phyloP scores from a whole-genome alignment of 2,888 invertebrate species.

The Chrysopilus asiliformis region DNA sequence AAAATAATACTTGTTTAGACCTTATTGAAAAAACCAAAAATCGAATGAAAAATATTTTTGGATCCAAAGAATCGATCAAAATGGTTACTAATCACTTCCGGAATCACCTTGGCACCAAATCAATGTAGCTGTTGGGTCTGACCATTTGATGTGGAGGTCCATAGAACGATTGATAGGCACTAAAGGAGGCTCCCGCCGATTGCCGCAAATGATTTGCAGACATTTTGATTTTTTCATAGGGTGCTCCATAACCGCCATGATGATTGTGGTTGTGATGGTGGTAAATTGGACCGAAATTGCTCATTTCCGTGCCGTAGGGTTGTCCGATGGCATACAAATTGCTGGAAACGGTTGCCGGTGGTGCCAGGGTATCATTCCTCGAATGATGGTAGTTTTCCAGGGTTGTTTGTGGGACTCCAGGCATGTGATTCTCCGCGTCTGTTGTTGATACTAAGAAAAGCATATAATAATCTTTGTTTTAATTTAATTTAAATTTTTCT shows the following conservation, averaged over 20 bases:
- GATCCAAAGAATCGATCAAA: too few species aligned
- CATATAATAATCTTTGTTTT: neutral
- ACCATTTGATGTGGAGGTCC: slow-evolving; percentile 12
- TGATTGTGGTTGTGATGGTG: slow-evolving; percentile 30
- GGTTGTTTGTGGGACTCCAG: slow-evolving; percentile 6
- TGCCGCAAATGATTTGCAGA: slow-evolving; percentile 17
- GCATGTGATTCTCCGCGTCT: slow-evolving; percentile 7
- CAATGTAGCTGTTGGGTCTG: slow-evolving; percentile 21
- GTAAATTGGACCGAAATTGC: slow-evolving; percentile 35
- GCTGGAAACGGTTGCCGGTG: slow-evolving; percentile 2
- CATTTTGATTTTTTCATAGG: slow-evolving; percentile 36
- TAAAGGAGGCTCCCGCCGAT: slow-evolving; percentile 24
- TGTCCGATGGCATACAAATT: slow-evolving; percentile 23
- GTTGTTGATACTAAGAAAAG: slow-evolving; percentile 1
- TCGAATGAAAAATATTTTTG: too few species aligned
- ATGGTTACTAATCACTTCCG: too few species aligned
- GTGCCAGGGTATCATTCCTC: slow-evolving; percentile 5
- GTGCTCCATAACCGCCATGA: slow-evolving; percentile 24
- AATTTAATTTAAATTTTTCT: neutral
- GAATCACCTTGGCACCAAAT: slow-evolving; percentile 33
- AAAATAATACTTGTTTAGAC: too few species aligned
- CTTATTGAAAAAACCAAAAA: too few species aligned
- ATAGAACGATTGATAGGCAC: slow-evolving; percentile 25
- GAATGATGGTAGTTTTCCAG: slow-evolving; percentile 6
- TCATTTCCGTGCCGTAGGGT: slow-evolving; percentile 30